A percentile compares a stretch with the other conserved stretches of the same genome.
phyloP scores from a whole-genome alignment of 2,797 vertebrate genomes.

The Poecile montanus region DNA sequence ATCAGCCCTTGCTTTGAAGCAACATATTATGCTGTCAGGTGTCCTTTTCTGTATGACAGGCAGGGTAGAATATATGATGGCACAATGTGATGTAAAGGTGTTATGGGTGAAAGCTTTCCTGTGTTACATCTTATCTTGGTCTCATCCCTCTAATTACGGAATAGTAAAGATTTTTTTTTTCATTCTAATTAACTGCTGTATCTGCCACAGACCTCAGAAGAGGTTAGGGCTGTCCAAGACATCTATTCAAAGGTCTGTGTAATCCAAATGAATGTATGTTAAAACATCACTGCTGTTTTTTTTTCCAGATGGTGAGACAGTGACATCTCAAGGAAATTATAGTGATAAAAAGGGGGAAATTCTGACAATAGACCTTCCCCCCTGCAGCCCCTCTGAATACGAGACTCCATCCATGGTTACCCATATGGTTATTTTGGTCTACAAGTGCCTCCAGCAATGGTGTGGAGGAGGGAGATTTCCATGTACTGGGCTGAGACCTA shows the following conservation, averaged over 20 bases:
- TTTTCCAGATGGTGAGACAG: background rate
- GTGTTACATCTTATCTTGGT: background rate
- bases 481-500: background rate
- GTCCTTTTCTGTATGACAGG: background rate
- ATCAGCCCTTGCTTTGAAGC: background rate
- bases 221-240: background rate
- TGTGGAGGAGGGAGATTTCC: background rate
- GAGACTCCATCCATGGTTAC: background rate
- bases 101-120: background rate
- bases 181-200: background rate
- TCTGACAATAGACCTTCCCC: background rate
- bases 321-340: background rate
- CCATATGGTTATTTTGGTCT: background rate
- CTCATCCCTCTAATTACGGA: background rate
- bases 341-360: background rate
- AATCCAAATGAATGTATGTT: background rate
- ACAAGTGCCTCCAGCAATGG: background rate
- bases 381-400: background rate
- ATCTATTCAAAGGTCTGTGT: background rate
- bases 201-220: background rate
- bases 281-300: background rate
- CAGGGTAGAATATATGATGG: background rate
- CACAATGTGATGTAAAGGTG: background rate
- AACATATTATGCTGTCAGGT: background rate
- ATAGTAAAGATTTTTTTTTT: background rate